These are phyloP conservation scores for Ammodytes dubius DNA, from an alignment of 2,113 vertebrate species.

Conservation along the genomic window DNA sequence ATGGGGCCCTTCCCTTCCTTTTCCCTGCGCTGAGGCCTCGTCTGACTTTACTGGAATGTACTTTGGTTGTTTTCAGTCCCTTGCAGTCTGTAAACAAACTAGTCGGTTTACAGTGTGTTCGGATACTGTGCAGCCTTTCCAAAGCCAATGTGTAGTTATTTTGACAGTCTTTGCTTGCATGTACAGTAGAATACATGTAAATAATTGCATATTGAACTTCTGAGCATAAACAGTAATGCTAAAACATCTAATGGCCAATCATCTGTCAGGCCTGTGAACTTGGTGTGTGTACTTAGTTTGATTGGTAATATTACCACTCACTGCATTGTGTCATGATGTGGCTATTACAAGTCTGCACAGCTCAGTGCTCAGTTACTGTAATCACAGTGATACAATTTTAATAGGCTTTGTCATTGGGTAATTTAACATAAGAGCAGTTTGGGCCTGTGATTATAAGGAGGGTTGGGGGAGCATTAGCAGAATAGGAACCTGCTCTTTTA, in stretches of 20 bases:
- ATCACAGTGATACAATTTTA: slow-evolving; percentile 39
- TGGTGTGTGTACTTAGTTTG: not conserved
- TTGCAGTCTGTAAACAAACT: slow-evolving; percentile 48
- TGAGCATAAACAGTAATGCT: slow-evolving; percentile 17
- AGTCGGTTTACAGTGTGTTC: slow-evolving; percentile 52
- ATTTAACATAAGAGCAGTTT: slow-evolving; percentile 34
- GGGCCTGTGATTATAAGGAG: not conserved
- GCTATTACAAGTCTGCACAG: slow-evolving; percentile 47
- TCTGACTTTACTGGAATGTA: not conserved
- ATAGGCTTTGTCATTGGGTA: slow-evolving; percentile 18
- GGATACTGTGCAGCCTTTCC: slow-evolving; percentile 1
- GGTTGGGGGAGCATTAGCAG: not conserved
- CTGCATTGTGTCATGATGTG: not conserved
- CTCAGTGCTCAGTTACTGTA: slow-evolving; percentile 49
- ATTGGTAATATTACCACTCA: not conserved
- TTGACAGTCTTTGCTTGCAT: slow-evolving; percentile 3
- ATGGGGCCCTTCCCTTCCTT: slow-evolving; percentile 38
- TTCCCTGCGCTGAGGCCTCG: not conserved
- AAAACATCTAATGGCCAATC: not conserved
- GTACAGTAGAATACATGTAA: slow-evolving; percentile 24
- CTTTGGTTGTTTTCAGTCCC: not conserved
- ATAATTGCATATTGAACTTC: slow-evolving; percentile 17
- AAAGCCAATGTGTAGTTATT: not conserved
- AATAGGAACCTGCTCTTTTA: slow-evolving; percentile 2
- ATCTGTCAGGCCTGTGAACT: slow-evolving; percentile 13